phyloP scores from a whole-genome alignment of 2,113 vertebrate species.

The Megaptera novaeangliae region DNA sequence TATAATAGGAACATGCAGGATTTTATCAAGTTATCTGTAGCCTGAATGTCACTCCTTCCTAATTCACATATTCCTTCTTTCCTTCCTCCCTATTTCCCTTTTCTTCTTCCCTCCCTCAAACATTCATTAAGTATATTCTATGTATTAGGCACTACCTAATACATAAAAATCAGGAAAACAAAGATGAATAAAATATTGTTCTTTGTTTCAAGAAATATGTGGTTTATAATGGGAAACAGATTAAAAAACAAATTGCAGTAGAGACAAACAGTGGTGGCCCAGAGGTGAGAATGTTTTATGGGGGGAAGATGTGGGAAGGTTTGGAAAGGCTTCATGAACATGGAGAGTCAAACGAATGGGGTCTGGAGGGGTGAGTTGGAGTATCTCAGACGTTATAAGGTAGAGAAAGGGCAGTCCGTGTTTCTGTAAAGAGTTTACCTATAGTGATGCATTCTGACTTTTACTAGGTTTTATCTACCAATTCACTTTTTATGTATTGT shows the following conservation, averaged over 20 bases:
- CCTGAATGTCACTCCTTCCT: background rate
- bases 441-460: background rate
- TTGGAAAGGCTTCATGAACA: background rate
- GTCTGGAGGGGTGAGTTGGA: too few relatives aligned
- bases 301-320: background rate
- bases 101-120: background rate
- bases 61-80: background rate
- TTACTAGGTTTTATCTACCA: background rate
- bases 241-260: background rate
- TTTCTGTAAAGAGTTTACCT: background rate
- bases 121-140: background rate
- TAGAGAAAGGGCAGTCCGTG: background rate
- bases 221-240: background rate
- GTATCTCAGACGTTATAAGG: too few relatives aligned
- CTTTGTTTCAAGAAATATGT: background rate
- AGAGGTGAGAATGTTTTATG: background rate
- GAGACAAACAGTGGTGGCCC: background rate
- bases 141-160: background rate
- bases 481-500: background rate
- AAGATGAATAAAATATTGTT: background rate
- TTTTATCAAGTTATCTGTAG: background rate
- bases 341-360: background rate
- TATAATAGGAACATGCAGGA: background rate
- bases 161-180: background rate
- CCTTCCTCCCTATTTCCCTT: background rate